These are phyloP conservation scores for Pristiophorus japonicus DNA, from an alignment of 2,113 vertebrate species.

Conservation along the genomic window DNA sequence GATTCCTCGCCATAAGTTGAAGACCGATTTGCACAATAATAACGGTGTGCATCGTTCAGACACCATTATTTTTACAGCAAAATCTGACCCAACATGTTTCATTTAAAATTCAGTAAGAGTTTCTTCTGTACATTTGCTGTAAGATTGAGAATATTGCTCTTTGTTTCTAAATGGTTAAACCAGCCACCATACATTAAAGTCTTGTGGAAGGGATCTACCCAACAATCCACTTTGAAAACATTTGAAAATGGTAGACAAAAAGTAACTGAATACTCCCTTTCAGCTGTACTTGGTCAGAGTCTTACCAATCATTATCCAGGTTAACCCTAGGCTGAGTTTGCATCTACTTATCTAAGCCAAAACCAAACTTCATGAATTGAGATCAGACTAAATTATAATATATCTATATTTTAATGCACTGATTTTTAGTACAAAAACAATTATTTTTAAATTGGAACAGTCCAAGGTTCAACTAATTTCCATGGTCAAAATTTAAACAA, in stretches of 20 bases:
- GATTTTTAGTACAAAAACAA: background rate
- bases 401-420: background rate
- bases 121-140: background rate
- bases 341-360: background rate
- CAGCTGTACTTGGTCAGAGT: background rate
- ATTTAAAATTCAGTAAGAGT: background rate
- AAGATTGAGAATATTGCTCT: background rate
- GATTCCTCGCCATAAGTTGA: background rate
- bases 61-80: background rate
- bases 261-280: background rate
- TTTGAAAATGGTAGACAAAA: background rate
- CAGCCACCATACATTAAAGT: background rate
- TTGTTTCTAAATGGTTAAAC: background rate
- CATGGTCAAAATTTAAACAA: background rate
- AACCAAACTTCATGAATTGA: background rate
- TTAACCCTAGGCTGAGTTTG: background rate
- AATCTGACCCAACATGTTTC: background rate
- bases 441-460: background rate
- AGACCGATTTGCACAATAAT: background rate
- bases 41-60: background rate
- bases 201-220: background rate
- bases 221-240: background rate
- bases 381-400: background rate
- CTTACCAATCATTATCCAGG: background rate
- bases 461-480: conserved; percentile 2